Conservation (phyloP, 23 tunicate species). For the Styela plicata region DNA sequence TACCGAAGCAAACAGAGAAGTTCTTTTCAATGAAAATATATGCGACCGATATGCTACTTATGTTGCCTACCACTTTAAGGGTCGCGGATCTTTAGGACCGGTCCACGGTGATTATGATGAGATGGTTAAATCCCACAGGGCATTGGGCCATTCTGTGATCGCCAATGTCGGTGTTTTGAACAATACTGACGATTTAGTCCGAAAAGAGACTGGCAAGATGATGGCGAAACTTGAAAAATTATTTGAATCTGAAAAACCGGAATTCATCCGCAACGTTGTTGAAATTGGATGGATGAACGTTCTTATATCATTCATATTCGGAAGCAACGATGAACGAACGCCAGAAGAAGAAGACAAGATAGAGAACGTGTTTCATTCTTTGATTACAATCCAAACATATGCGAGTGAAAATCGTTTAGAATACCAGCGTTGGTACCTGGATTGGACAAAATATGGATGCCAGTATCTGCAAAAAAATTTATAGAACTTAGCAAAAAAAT, state of each 20-base stretch:
- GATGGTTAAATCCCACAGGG: slow-evolving; percentile 14
- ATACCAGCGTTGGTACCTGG: no score
- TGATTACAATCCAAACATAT: background rate
- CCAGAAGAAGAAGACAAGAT: no score
- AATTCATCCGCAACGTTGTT: no score
- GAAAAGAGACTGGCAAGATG: no score
- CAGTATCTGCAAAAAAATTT: background rate
- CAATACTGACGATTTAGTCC: no score
- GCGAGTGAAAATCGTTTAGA: background rate
- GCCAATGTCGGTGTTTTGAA: no score
- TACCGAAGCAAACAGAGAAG: background rate
- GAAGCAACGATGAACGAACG: no score
- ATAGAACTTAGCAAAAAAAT: background rate
- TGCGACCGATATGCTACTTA: background rate
- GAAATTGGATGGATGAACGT: no score
- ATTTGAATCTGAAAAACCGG: no score
- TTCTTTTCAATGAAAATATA: background rate
- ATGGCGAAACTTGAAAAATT: no score
- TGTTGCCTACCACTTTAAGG: background rate
- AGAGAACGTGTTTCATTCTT: slow-evolving; percentile 6
- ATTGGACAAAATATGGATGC: slow-evolving; percentile 32
- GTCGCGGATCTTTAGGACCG: no score
- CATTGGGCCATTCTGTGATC: slow-evolving; percentile 7
- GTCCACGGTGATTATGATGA: slow-evolving; percentile 12
- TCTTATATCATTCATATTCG: no score